Conservation (phyloP, 2,113 vertebrate genomes). For the Emydura subglobosa region DNA sequence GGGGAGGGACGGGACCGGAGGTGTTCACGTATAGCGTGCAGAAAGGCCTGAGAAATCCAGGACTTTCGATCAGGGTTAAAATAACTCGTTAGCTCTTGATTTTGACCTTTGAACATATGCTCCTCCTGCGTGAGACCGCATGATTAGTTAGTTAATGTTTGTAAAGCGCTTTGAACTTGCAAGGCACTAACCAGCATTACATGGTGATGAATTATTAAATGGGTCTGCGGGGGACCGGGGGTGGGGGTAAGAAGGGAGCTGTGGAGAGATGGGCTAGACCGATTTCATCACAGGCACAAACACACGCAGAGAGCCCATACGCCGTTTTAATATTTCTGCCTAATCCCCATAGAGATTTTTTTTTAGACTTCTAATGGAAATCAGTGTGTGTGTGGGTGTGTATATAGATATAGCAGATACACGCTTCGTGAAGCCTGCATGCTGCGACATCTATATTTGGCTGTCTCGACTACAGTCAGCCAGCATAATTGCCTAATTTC, state of each 20-base stretch:
- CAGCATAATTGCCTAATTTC: neutral
- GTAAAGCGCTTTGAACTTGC: neutral
- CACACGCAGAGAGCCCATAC: neutral
- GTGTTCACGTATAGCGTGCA: fast-evolving
- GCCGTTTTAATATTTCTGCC: no score
- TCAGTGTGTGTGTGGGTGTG: no score
- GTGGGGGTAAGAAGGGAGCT: neutral
- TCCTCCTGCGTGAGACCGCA: neutral
- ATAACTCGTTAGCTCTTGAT: neutral
- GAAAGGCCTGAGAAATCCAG: neutral
- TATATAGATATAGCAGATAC: no score
- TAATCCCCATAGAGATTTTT: neutral
- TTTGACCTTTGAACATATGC: neutral
- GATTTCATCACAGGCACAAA: no score
- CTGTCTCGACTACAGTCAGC: neutral
- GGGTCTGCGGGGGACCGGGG: neutral
- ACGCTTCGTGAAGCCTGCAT: neutral
- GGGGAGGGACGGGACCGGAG: no score
- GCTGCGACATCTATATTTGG: neutral
- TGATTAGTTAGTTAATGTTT: neutral
- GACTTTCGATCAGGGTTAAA: neutral
- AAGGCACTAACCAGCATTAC: neutral
- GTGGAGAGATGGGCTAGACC: no score
- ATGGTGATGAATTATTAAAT: neutral
- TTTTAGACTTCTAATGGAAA: neutral